phyloP scores from a whole-genome alignment of 1,140 invertebrate species.

The Drosophila lowei region DNA sequence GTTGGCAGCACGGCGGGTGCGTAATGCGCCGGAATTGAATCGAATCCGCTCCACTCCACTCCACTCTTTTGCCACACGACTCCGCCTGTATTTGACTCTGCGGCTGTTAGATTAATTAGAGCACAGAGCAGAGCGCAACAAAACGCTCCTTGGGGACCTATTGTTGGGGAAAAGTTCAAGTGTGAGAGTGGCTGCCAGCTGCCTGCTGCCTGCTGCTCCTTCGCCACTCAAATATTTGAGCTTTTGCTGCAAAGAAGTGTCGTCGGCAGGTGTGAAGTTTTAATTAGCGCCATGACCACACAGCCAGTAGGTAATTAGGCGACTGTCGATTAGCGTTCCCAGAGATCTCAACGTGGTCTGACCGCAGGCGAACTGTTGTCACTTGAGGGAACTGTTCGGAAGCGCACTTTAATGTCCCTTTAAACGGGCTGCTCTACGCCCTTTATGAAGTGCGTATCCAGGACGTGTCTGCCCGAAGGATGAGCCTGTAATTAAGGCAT shows the following conservation, averaged over 20 bases:
- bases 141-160: conserved; percentile 67
- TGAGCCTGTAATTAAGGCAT: too few species aligned
- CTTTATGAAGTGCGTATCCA: too few species aligned
- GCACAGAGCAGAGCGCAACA: conserved; percentile 43
- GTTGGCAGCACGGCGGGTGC: conserved; percentile 45
- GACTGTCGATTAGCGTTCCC: conserved; percentile 9
- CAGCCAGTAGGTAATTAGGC: conserved; percentile 52
- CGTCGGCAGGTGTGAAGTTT: conserved; percentile 56
- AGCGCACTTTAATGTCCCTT: too few species aligned
- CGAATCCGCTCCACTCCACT: neutral
- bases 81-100: conserved; percentile 7
- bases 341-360: too few species aligned
- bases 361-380: too few species aligned
- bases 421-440: too few species aligned
- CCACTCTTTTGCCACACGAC: too few species aligned
- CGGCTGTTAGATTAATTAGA: conserved; percentile 62
- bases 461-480: too few species aligned
- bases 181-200: conserved; percentile 4
- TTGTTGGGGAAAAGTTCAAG: conserved; percentile 57
- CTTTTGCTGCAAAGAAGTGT: conserved; percentile 14
- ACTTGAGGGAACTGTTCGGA: too few species aligned
- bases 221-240: conserved; percentile 38
- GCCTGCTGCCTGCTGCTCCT: too few species aligned
- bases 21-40: conserved; percentile 49
- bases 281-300: conserved; percentile 47